A percentile compares a stretch with the other conserved stretches of the same genome.
Conservation (phyloP, 1,140 invertebrate species). For the Platyura marginata region DNA sequence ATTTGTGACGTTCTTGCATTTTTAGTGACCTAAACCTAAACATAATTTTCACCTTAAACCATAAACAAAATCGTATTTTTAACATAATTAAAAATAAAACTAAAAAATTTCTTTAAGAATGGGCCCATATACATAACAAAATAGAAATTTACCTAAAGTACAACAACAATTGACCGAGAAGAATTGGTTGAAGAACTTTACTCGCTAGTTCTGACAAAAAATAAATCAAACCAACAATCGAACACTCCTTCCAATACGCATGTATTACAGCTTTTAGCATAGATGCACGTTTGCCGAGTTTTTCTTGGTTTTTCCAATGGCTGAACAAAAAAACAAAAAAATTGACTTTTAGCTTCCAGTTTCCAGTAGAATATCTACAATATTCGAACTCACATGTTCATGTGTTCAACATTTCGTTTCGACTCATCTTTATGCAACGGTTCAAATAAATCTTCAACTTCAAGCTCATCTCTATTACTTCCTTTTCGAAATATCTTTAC, state of each 20-base stretch:
- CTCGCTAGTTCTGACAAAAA: not conserved
- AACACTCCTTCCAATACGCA: slow-evolving; percentile 1
- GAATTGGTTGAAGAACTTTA: not conserved
- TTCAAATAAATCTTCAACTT: slow-evolving; percentile 33
- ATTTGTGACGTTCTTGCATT: too few relatives aligned
- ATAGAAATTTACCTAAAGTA: not conserved
- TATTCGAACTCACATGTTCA: slow-evolving; percentile 29
- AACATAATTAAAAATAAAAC: too few relatives aligned
- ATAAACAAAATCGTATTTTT: too few relatives aligned
- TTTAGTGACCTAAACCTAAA: too few relatives aligned
- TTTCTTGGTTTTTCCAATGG: not conserved
- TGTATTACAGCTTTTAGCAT: not conserved
- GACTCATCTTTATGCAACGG: slow-evolving; percentile 31
- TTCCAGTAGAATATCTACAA: not conserved
- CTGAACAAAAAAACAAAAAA: not conserved
- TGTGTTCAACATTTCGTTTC: slow-evolving; percentile 24
- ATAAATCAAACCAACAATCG: not conserved
- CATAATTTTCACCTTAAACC: too few relatives aligned
- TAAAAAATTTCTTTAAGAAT: not conserved
- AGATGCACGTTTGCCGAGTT: not conserved
- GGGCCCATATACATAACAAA: not conserved
- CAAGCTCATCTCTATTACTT: slow-evolving; percentile 31
- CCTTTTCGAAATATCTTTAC: slow-evolving; percentile 32
- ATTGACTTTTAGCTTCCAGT: not conserved
- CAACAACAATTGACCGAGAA: slow-evolving; percentile 1